Conservation (phyloP, 2,113 vertebrate species). For the Amia ocellicauda region DNA sequence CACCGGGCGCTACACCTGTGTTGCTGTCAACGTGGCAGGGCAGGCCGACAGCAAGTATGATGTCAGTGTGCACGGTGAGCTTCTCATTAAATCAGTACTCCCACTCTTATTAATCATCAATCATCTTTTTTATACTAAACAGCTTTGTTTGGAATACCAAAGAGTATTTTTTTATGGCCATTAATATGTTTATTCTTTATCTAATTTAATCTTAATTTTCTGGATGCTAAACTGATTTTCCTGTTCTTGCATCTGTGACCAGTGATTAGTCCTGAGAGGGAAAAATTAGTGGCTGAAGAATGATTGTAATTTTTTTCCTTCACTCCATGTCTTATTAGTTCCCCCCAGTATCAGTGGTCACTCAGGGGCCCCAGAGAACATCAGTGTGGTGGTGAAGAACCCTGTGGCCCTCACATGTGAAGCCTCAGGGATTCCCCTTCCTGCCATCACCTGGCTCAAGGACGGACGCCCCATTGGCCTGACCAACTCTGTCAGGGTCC, state of each 20-base stretch:
- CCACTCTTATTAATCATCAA: too few species aligned
- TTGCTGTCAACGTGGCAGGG: slow-evolving; percentile 85
- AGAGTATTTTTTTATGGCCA: too few species aligned
- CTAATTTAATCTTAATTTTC: too few species aligned
- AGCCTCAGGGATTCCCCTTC: slow-evolving; percentile 86
- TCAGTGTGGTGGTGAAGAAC: slow-evolving; percentile 86
- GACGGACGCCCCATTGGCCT: slow-evolving; percentile 71
- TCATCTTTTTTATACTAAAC: too few species aligned
- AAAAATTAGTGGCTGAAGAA: background rate
- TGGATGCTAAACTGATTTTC: too few species aligned
- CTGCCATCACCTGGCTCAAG: slow-evolving; percentile 84
- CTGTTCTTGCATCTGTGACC: too few species aligned
- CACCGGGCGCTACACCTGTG: slow-evolving; percentile 84
- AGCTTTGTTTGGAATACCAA: too few species aligned
- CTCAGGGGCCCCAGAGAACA: slow-evolving; percentile 70
- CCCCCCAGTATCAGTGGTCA: slow-evolving; percentile 78
- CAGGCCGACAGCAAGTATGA: slow-evolving; percentile 84
- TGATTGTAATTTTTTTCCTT: background rate
- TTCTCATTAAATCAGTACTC: background rate
- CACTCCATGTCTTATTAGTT: slow-evolving; percentile 57
- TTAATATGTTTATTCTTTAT: too few species aligned
- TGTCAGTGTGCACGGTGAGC: slow-evolving; percentile 83
- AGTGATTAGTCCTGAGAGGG: too few species aligned
- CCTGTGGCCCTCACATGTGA: slow-evolving; percentile 83
- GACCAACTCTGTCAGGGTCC: slow-evolving; percentile 65